Base-by-base conservation (phyloP, 1,140 invertebrate genomes). In the Dreissena polymorpha region DNA sequence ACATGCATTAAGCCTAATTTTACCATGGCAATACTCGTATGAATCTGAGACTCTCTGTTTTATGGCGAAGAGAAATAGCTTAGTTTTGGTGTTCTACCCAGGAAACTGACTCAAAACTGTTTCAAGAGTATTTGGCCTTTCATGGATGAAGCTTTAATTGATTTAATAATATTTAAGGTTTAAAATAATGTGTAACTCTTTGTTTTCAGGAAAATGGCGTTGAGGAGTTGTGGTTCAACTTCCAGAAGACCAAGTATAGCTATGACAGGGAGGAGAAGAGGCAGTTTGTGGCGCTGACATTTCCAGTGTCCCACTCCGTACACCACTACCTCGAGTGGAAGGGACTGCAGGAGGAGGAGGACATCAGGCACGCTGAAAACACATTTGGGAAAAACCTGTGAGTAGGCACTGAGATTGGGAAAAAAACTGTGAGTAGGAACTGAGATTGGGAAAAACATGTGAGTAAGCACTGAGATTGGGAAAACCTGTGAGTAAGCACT, bases 171-270 rank as follows among this genome's bases (percentile, higher is more conserved):
- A 16, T 67, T 67, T 10, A 25, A 23, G 23, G 64, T 13, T 13
- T 13, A 23, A 67, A 23, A 10, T 6, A 29, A 29, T 25, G 6
- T 16, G 18, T n/a, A 68, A 68, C 16, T 21, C 6, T 2, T 23
- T 70, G 74, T 25, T 86, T 86, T 57, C 84, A 89, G 90, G 85
- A 87, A 51, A 88, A 88, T n/a, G 85, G 77, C 65, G 85, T 86
- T 21, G 83, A 85, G 27, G 68, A 88, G 18, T 86, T 94, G 63
- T 98, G 96, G 96, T 97, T 99, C 91, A 95, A 96, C 73, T 99
- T 99, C 93, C 98, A 99, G 96, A 99, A 99, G 93, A 97, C 97
- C 0, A 99, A 99, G 93, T 99, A 99, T 93, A 91, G 97, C 74
- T 99, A 97, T 95, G 95, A 97, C 91, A 93, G 85, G 80, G 94